Conservation (phyloP, 1,140 invertebrate species). For the Teleogryllus occipitalis region DNA sequence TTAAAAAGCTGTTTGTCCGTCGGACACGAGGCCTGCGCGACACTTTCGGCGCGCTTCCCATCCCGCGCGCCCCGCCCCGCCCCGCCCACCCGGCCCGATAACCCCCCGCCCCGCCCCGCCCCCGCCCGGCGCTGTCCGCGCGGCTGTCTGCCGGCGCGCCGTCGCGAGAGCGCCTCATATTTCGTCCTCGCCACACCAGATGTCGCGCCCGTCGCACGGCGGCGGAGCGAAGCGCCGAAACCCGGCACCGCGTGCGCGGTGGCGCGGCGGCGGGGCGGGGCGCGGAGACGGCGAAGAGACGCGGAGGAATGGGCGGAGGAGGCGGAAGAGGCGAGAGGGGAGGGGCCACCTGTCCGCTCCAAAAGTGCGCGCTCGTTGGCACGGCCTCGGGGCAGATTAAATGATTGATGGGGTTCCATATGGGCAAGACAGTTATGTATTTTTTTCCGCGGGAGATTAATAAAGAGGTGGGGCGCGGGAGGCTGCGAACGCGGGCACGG, state of each 20-base stretch:
- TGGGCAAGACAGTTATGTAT: slow-evolving; percentile 3
- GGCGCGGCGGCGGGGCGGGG: too few species aligned
- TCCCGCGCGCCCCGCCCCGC: too few species aligned
- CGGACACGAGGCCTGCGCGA: not conserved
- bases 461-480: not conserved
- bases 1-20: not conserved
- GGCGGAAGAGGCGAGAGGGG: not conserved
- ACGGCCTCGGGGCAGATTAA: not conserved
- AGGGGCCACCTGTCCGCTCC: not conserved
- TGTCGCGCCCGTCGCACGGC: not conserved
- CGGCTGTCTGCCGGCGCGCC: not conserved
- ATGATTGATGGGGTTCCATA: not conserved
- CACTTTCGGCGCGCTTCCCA: not conserved
- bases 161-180: not conserved
- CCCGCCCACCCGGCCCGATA: too few species aligned
- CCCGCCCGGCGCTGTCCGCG: too few species aligned
- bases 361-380: not conserved
- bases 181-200: not conserved
- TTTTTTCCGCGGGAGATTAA: not conserved
- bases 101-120: too few species aligned
- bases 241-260: too few species aligned
- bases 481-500: too few species aligned
- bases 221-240: too few species aligned
- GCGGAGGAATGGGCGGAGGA: not conserved
- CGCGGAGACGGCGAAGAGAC: not conserved